Conservation (phyloP, 2,113 vertebrate genomes). For the Hyperoodon ampullatus region DNA sequence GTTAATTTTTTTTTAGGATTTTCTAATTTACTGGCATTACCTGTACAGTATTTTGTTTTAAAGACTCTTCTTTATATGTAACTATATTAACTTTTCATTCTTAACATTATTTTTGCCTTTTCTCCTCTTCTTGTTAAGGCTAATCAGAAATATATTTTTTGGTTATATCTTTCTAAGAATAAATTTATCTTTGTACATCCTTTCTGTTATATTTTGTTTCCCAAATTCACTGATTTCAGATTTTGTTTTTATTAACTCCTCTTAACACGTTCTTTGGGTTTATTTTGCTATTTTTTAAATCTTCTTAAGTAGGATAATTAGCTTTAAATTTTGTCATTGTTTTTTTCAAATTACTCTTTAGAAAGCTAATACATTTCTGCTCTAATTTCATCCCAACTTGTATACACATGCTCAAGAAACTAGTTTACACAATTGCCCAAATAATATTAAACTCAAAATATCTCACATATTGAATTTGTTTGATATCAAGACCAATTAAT, state of each 20-base stretch:
- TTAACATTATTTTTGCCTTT: background rate
- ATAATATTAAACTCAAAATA: background rate
- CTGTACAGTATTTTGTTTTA: background rate
- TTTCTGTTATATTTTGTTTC: background rate
- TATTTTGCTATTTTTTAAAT: background rate
- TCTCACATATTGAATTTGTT: background rate
- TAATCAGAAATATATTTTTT: background rate
- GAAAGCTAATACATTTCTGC: background rate
- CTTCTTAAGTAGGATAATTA: background rate
- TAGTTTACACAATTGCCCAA: background rate
- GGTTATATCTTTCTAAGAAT: background rate
- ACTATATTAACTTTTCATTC: background rate
- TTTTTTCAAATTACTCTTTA: background rate
- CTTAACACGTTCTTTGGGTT: background rate
- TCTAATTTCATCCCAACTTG: background rate
- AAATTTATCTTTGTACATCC: background rate
- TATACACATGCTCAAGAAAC: background rate
- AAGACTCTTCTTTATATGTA: background rate
- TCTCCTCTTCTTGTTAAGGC: background rate
- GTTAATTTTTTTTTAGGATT: background rate
- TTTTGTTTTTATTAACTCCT: background rate
- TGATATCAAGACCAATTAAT: background rate
- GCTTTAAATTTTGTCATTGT: background rate
- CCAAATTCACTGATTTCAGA: background rate
- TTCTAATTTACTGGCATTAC: background rate